Conservation (phyloP, 2,113 vertebrate species). For the Psammodynastes pulverulentus region DNA sequence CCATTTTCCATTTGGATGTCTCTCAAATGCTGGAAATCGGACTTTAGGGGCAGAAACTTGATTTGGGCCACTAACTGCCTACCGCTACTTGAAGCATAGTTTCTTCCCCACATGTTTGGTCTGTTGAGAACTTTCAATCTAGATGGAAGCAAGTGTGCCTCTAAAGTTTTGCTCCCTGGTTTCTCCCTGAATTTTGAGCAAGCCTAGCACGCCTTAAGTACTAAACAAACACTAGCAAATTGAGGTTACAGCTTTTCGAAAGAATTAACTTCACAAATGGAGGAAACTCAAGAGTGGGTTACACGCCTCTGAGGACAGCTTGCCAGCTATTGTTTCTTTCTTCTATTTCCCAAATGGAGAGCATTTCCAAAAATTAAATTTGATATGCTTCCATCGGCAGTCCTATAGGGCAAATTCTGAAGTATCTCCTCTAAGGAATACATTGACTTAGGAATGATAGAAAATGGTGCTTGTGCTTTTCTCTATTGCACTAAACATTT, state of each 20-base stretch:
- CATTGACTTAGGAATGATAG: background rate
- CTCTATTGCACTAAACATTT: background rate
- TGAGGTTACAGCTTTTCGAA: background rate
- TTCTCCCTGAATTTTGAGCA: background rate
- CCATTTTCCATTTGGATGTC: background rate
- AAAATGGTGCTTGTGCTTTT: background rate
- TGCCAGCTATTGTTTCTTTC: background rate
- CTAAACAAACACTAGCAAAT: background rate
- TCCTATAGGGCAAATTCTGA: background rate
- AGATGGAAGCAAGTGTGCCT: background rate
- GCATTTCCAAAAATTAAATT: background rate
- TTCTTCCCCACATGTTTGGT: background rate
- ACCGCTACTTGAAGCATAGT: background rate
- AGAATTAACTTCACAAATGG: background rate
- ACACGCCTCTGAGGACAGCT: background rate
- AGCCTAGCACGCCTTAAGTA: background rate
- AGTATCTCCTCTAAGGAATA: background rate
- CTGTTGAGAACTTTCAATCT: background rate
- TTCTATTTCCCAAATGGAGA: background rate
- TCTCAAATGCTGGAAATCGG: background rate
- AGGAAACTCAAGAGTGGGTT: background rate
- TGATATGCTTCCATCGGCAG: background rate
- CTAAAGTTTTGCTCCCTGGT: background rate
- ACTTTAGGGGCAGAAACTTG: background rate
- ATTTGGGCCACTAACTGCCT: background rate